Base-by-base conservation (phyloP, 1,140 invertebrate species). In the Zaprionus ornatus region DNA sequence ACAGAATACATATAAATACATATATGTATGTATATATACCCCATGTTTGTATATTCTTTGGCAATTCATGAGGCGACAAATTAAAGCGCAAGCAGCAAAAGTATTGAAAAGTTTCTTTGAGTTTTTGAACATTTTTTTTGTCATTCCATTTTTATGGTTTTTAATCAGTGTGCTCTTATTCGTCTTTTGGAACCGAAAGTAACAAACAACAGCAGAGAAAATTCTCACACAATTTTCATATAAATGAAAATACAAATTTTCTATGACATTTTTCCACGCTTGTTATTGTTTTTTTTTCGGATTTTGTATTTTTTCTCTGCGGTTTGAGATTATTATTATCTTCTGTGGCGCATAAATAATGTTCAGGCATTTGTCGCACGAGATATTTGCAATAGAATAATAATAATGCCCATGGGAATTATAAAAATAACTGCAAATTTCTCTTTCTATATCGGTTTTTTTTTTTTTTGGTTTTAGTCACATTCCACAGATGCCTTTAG, bases 21-120 rank as follows among this genome's bases (percentile, higher is more conserved):
- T 25, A 37, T 37, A 19, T 57, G 29, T 54, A 21, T 60, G 29
- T 68, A 63, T 67, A 32, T 69, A 55, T 75, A 71, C 54, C 32
- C 70, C 21, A 17, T 60, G 21, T 40, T 59, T 59, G 56, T 62
- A 23, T 63, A 45, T 72, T 45, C 84, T 90, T 84, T 90, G 85
- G 81, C 81, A 90, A 79, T 76, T 84, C 84, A 84, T 88, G 65
- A 85, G 85, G 85, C 84, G 85, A 90, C 81, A 84, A 84, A 90
- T 88, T 88, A 90, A 88, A 90, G 65, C 82, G 81, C 78, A 61
- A 55, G 15, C 61, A 61, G 42, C 65, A 42, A 45, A 45, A 56
- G 72, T 56, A 62, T 50, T 66, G 27, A 76, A 65, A 66, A 74
- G 9, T 62, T 62, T 19, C 25, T 48, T 29, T 21, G n/a, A n/a